A percentile compares a stretch with the other conserved stretches of the same genome.
phyloP scores from a whole-genome alignment of 2,888 invertebrate species.

The Zeuzera pyrina region DNA sequence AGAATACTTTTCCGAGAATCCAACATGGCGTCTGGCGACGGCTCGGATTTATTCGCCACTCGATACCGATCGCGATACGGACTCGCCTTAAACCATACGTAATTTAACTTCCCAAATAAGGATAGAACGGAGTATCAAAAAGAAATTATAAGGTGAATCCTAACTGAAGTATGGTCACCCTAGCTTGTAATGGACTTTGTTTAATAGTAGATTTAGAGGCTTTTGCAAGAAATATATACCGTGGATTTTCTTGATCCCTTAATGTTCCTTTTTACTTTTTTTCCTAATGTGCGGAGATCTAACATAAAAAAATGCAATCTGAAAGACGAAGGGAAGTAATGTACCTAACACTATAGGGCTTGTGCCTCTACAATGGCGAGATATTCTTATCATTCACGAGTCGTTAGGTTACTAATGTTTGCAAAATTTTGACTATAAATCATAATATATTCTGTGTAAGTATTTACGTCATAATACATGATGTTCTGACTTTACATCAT shows the following conservation, averaged over 20 bases:
- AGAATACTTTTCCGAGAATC: constrained; percentile 59
- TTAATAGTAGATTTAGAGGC: constrained; percentile 13
- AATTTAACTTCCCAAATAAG: constrained; percentile 59
- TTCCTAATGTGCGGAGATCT: too few species aligned
- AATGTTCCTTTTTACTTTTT: constrained; percentile 8
- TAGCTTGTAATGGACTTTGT: constrained; percentile 3
- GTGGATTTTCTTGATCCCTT: constrained; percentile 9
- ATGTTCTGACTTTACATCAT: too few species aligned
- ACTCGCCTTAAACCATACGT: constrained; percentile 42
- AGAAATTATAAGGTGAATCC: constrained; percentile 57
- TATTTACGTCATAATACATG: too few species aligned
- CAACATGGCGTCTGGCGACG: constrained; percentile 46
- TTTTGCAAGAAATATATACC: constrained; percentile 8
- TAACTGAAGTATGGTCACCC: constrained; percentile 14
- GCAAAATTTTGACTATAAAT: too few species aligned
- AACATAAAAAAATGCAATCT: too few species aligned
- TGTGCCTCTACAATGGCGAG: too few species aligned
- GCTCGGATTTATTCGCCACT: constrained; percentile 52
- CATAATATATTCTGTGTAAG: too few species aligned
- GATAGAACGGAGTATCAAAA: constrained; percentile 59
- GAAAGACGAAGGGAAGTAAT: too few species aligned
- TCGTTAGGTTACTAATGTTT: too few species aligned
- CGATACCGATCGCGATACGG: constrained; percentile 59
- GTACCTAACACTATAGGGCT: too few species aligned
- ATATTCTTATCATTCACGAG: too few species aligned